Evolutionary conservation across 1,140 invertebrate species (phyloP).

Genomic region (Caenorhabditis elegans): WBcel235 BX284605.5:4800501-4801000

Average conservation of each 20-base stretch:
- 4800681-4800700: not conserved
- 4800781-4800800: slow-evolving; percentile 29
- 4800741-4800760: not conserved
- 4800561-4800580: no score
- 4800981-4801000: not conserved
- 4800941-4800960: not conserved
- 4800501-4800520: no score
- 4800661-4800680: no score
- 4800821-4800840: slow-evolving; percentile 18
- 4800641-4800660: not conserved
- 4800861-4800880: slow-evolving; percentile 17
- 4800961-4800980: not conserved
- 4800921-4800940: not conserved
- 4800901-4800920: slow-evolving; percentile 33
- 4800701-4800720: slow-evolving; percentile 29
- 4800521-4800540: no score
- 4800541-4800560: no score
- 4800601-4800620: not conserved
- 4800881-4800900: not conserved
- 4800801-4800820: slow-evolving; percentile 27
- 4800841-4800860: not conserved
- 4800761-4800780: slow-evolving; percentile 10
- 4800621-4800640: slow-evolving; percentile 32
- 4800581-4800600: not conserved
- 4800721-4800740: slow-evolving; percentile 33